Base-by-base conservation (phyloP, 2,888 invertebrate genomes). In the Cerceris rybyensis region DNA sequence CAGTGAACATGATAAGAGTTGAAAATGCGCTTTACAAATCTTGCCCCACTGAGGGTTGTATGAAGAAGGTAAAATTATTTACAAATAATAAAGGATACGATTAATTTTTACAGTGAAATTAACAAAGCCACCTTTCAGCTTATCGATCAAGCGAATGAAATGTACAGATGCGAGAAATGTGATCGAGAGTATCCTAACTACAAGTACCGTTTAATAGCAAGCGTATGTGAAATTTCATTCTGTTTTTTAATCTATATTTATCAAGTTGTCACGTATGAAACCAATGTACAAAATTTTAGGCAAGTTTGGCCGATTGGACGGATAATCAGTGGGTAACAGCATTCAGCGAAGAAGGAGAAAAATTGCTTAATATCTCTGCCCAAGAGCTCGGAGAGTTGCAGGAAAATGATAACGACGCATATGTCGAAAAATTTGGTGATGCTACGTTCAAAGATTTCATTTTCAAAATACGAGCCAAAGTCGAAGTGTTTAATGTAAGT, bases 151-250 rank as follows among this genome's bases (percentile, higher is more conserved):
- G 96, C 96, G 81, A 98, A 98, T 88, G 98, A 97, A 0, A 94
- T 96, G 90, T 99, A 95, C 93, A 94, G 98, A 67, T 99, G 99
- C 92, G 99, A 99, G 92, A 99, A 99, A 92, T 99, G 99, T 92
- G 95, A 96, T 88, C 94, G 95, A 69, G 97, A 97, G 82, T 97
- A 94, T 90, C 95, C 96, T 0, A 96, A 96, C 85, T 99, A 96
- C 92, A 97, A 97, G 89, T 98, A 97, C 93, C 94, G 98, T 57
- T 93, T 98, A 81, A 93, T 99, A 6, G 71, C 57, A 8, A 78
- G 42, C 14, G 98, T 98, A 92, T 95, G 96, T 94, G 60, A 55
- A 65, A 54, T 58, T 41, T 58, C 17, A 42, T 61, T 50, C n/a
- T 50, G 16, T 57, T 64, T 65, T 28, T 28, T 76, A 39, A 39